phyloP scores from a whole-genome alignment of 2,797 vertebrate genomes.

The Hafferia zeledoni region DNA sequence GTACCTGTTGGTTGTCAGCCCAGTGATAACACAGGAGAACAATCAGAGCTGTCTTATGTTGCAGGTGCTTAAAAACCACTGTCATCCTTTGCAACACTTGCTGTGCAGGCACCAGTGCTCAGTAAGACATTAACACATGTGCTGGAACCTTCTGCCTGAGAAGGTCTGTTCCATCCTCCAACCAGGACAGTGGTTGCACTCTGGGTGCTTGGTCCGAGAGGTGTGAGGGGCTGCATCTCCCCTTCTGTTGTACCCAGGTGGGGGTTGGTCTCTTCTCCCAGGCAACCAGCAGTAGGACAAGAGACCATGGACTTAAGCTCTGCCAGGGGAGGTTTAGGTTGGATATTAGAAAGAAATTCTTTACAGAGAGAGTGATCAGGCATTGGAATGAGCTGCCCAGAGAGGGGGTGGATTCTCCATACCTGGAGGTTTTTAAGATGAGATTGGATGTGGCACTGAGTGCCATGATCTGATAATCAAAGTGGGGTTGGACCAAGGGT shows the following conservation, averaged over 20 bases:
- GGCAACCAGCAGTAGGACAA: no score
- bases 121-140: not conserved
- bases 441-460: no score
- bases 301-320: no score
- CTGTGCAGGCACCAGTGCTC: not conserved
- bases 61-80: not conserved
- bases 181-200: not conserved
- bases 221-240: not conserved
- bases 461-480: no score
- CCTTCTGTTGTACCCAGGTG: not conserved
- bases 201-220: not conserved
- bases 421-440: no score
- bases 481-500: no score
- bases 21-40: not conserved
- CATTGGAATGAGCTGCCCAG: no score
- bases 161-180: not conserved
- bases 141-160: not conserved
- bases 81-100: not conserved
- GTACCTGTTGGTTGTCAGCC: not conserved
- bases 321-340: no score
- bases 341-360: no score
- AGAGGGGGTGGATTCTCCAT: no score
- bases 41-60: not conserved
- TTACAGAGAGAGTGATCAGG: no score
- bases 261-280: no score